These are phyloP conservation scores for Drosophila virilis DNA, from an alignment of 1,140 invertebrate genomes.

Conservation along the genomic window DNA sequence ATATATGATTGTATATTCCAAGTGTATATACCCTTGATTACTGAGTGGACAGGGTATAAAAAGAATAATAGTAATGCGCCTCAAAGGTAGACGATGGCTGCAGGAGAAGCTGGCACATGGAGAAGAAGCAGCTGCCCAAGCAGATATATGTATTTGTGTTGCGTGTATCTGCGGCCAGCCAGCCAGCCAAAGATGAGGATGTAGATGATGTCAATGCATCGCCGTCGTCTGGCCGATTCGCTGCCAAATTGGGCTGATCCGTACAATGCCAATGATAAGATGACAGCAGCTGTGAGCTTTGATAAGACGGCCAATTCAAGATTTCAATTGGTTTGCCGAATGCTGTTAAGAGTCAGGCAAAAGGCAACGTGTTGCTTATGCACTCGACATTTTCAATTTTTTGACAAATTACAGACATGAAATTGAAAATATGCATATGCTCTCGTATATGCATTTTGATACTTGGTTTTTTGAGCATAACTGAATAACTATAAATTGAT, in stretches of 20 bases:
- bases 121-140: too few relatives aligned
- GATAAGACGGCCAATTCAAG: slow-evolving; percentile 6
- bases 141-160: background rate
- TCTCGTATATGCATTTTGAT: too few relatives aligned
- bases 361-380: background rate
- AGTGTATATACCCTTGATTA: too few relatives aligned
- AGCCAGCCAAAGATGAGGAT: background rate
- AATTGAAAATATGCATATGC: too few relatives aligned
- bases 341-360: background rate
- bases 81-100: background rate
- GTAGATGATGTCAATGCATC: background rate
- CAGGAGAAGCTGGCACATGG: background rate
- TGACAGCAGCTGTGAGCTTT: slow-evolving; percentile 4
- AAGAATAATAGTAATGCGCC: background rate
- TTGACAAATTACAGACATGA: slow-evolving; percentile 21
- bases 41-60: too few relatives aligned
- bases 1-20: too few relatives aligned
- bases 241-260: background rate
- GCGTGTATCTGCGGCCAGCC: background rate
- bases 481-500: too few relatives aligned
- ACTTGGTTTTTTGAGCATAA: too few relatives aligned
- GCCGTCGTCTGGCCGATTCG: background rate
- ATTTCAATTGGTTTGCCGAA: background rate
- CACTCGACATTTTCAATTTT: slow-evolving; percentile 29
- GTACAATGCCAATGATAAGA: slow-evolving; percentile 5